Percentiles rank a stretch among this genome's conserved stretches.
Evolutionary conservation across 1,140 invertebrate species (phyloP).

Genomic region (Coelopa frigida): DNA sequence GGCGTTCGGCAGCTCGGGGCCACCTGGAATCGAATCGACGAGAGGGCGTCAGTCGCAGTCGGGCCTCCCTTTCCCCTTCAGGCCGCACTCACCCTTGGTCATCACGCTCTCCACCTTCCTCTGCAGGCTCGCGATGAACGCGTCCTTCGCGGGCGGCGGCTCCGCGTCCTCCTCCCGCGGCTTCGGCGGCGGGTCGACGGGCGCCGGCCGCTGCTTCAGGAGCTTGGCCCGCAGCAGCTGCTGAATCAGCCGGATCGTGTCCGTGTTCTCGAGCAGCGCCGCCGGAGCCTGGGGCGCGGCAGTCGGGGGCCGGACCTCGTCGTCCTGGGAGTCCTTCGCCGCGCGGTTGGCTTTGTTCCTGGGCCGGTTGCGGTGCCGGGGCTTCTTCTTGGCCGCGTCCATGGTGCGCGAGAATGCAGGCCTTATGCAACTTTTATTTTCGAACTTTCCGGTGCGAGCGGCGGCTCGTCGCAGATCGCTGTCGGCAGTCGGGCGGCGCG

Average conservation of each 20-base stretch:
- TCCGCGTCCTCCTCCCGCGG: conserved; percentile 13
- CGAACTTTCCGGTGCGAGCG: too few species aligned
- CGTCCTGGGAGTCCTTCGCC: background rate
- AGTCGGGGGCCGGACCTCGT: background rate
- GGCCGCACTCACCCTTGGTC: conserved; percentile 8
- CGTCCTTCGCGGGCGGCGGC: conserved; percentile 11
- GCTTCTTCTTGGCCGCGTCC: conserved; percentile 28
- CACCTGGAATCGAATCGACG: background rate
- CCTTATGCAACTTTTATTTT: too few species aligned
- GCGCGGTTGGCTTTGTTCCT: conserved; percentile 33
- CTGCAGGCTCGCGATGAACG: conserved; percentile 13
- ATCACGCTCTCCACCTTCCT: conserved; percentile 10
- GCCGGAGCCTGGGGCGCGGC: background rate
- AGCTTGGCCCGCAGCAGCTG: background rate
- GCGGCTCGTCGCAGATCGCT: too few species aligned
- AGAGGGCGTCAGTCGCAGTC: too few species aligned
- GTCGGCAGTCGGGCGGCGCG: too few species aligned
- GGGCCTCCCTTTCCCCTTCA: background rate
- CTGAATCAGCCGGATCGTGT: background rate
- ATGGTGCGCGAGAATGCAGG: too few species aligned
- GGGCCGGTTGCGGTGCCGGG: conserved; percentile 30
- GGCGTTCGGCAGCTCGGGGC: conserved; percentile 14
- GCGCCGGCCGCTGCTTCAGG: background rate
- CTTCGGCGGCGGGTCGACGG: background rate
- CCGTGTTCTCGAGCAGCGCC: conserved; percentile 9